These are phyloP conservation scores for Rhinatrema bivittatum DNA, from an alignment of 2,797 vertebrate genomes.

Conservation along the genomic window DNA sequence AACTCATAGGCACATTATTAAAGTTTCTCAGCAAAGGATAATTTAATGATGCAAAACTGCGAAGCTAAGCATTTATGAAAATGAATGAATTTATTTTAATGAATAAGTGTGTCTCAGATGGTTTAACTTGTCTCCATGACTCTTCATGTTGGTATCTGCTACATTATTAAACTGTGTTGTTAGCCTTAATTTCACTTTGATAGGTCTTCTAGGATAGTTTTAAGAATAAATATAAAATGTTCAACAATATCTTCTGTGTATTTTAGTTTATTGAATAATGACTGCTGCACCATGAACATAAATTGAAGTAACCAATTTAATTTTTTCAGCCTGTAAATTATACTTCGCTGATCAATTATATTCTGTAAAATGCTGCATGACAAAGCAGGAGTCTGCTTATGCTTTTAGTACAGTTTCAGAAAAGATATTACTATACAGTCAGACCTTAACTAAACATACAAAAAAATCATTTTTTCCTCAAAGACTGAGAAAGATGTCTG, in stretches of 20 bases:
- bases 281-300: background rate
- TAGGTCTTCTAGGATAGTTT: background rate
- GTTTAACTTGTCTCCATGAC: background rate
- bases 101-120: background rate
- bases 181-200: background rate
- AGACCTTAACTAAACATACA: too few relatives aligned
- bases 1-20: conserved; percentile 4
- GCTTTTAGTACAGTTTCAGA: too few relatives aligned
- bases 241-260: background rate
- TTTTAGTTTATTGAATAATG: background rate
- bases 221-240: conserved; percentile 1
- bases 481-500: too few relatives aligned
- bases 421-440: too few relatives aligned
- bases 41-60: conserved; percentile 29
- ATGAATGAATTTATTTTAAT: conserved; percentile 9
- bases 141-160: background rate
- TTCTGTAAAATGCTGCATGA: too few relatives aligned
- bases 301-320: too few relatives aligned
- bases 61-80: conserved; percentile 15
- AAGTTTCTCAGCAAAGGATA: conserved; percentile 1
- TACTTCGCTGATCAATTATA: too few relatives aligned
- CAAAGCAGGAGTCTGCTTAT: too few relatives aligned
- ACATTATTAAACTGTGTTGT: conserved; percentile 3
- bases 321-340: too few relatives aligned
- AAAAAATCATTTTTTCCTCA: too few relatives aligned